Conservation (phyloP, 1,140 invertebrate species). For the Panulirus ornatus region DNA sequence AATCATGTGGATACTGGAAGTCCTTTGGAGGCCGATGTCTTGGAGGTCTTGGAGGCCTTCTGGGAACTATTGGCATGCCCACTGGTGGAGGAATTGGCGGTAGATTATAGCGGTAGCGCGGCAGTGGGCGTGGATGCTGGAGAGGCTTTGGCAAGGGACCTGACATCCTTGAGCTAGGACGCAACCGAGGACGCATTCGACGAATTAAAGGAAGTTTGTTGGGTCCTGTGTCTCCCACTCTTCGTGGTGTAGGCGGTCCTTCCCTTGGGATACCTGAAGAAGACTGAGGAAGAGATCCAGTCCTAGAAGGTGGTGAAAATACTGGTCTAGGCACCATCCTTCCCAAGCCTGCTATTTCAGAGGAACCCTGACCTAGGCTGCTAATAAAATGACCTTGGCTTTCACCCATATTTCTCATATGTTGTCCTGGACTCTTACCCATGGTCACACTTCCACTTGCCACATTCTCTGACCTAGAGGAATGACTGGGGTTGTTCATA, state of each 20-base stretch:
- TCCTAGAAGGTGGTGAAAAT: not conserved
- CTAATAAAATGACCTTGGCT: no score
- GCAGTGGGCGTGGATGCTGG: not conserved
- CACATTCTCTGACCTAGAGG: not conserved
- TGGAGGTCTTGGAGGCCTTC: constrained; percentile 1
- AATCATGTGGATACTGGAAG: constrained; percentile 43
- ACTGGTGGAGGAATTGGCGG: constrained; percentile 22
- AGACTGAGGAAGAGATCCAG: not conserved
- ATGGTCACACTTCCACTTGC: not conserved
- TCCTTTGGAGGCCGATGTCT: constrained; percentile 35
- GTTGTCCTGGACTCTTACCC: not conserved
- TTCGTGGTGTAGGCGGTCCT: not conserved
- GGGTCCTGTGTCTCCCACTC: not conserved
- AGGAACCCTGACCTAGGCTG: no score
- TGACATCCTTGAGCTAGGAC: constrained; percentile 21
- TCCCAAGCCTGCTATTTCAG: not conserved
- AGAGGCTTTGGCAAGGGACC: constrained; percentile 24
- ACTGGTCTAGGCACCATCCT: not conserved
- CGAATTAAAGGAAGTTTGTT: not conserved
- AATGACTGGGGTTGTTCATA: constrained; percentile 18
- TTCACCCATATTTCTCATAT: no score
- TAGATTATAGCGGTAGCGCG: not conserved
- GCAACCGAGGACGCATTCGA: constrained; percentile 9
- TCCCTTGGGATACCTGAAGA: not conserved
- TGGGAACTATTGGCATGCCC: constrained; percentile 44